These are phyloP conservation scores for Tenualosa ilisha DNA, from an alignment of 2,797 vertebrate genomes.

Conservation along the genomic window DNA sequence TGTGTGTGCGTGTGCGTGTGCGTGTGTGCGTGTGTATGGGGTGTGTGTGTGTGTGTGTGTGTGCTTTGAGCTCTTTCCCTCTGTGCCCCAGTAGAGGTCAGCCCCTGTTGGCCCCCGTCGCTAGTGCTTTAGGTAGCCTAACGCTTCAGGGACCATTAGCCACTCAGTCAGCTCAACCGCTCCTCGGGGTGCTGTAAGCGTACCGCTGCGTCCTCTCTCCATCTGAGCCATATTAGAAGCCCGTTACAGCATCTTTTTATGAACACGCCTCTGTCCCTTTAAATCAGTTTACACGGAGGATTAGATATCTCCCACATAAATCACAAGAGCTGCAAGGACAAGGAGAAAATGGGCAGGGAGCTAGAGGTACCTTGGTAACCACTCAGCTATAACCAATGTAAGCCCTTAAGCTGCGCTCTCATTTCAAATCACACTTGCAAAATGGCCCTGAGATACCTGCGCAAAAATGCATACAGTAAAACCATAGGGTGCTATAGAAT, in stretches of 20 bases:
- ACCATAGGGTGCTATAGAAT: neutral
- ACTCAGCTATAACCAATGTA: neutral
- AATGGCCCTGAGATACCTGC: neutral
- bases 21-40: neutral
- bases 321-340: slow-evolving; percentile 2
- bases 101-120: neutral
- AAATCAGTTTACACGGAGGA: slow-evolving; percentile 18
- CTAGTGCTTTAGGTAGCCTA: neutral
- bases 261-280: slow-evolving; percentile 16
- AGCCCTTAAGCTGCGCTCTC: neutral
- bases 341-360: neutral
- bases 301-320: neutral
- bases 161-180: neutral
- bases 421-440: neutral
- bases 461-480: neutral
- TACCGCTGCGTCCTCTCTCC: neutral
- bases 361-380: neutral
- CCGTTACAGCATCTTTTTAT: neutral
- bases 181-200: neutral
- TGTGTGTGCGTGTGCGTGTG: neutral
- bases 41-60: neutral
- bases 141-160: neutral
- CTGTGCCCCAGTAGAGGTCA: neutral
- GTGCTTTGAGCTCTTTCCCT: neutral
- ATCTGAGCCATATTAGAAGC: neutral